Evolutionary conservation across 2,888 invertebrate genomes (phyloP), one percentile per base, ranked within the genome.

Genomic region (Lithodes maja): DNA sequence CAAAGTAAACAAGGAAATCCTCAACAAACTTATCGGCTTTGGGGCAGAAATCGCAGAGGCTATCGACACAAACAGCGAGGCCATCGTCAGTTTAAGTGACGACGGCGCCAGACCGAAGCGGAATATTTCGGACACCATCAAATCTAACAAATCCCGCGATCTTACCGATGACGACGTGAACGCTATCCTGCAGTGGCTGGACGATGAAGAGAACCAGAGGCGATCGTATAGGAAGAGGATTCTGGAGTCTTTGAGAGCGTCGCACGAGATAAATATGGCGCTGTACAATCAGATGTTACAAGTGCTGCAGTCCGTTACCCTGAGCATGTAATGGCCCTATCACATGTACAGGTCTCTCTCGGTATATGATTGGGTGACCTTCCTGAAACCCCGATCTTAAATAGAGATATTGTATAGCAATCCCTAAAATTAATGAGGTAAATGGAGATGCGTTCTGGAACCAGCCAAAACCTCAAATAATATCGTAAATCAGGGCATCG

Each of bases 31-130:
- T 1, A 53, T 86, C 3, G 81, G 81, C 50, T 86, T 86, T 75
- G 86, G 86, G 2, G 86, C 86, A 7, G 86, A 86, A 55, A 68
- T 86, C 55, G 81, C 86, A 3, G 86, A 86, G 54, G 86, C 86
- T 53, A 86, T 86, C 69, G 80, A 80, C 52, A 54, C 53, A 15
- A 86, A 81, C 55, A 86, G 71, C 75, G 86, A 86, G 55, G 54
- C 81, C 2, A 75, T 86, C 49, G 17, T 86, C 49, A 74, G 75
- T 49, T 49, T 86, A 7, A 86, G 81, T 2, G 50, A 17, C 9
- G 54, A 81, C 17, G 75, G 54, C 49, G 53, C 53, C 49, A 71
- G 3, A n/a, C n/a, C 33, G 0, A 53, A 9, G 33, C 54, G 54
- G 17, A 86, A 86, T 55, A 71, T 71, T n/a, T 54, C 81, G 5